Conservation (phyloP, 2,113 vertebrate genomes). For the Montifringilla adamsi region DNA sequence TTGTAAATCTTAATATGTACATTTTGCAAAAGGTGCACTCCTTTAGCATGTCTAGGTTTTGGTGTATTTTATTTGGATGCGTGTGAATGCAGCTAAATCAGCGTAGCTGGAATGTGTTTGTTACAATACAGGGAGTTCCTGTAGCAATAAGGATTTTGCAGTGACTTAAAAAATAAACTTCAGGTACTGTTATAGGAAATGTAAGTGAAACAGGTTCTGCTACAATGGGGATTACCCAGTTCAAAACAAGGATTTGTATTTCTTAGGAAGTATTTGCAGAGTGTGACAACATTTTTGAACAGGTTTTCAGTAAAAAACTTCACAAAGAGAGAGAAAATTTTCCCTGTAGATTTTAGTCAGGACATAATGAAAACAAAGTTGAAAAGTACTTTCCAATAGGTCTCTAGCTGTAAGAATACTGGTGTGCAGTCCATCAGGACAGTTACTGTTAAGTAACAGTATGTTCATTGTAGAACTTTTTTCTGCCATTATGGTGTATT, state of each 20-base stretch:
- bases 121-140: not conserved
- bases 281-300: not conserved
- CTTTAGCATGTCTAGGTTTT: not conserved
- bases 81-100: not conserved
- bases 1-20: not conserved
- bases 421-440: not conserved
- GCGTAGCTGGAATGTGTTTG: not conserved
- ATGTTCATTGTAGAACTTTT: not conserved
- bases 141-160: not conserved
- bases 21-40: rapidly evolving
- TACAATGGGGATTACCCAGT: not conserved
- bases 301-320: not conserved
- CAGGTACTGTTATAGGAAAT: not conserved
- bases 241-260: not conserved
- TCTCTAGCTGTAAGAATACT: not conserved
- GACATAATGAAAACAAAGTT: constrained; percentile 1
- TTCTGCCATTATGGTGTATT: not conserved
- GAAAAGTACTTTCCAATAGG: not conserved
- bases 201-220: not conserved
- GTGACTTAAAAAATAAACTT: not conserved
- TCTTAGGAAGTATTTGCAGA: not conserved
- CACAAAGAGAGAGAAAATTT: not conserved
- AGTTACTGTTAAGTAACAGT: not conserved
- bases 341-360: not conserved
- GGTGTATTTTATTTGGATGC: not conserved